Evolutionary conservation across 2,888 invertebrate species (phyloP).

Genomic region (Tholera decimalis): DNA sequence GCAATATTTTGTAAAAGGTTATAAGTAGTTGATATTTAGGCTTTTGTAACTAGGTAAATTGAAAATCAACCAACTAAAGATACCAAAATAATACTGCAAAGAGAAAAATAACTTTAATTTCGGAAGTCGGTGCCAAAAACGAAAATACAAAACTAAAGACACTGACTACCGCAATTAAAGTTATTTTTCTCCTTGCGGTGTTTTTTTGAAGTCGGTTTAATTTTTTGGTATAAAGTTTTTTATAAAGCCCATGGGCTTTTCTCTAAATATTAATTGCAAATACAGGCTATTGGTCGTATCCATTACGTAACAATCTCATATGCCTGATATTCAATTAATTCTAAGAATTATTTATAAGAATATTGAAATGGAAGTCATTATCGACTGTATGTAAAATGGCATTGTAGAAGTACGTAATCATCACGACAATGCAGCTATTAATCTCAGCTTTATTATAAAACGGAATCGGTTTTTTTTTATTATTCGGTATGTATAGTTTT

Average conservation of each 20-base stretch:
- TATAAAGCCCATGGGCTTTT: conserved; percentile 59
- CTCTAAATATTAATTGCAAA: conserved; percentile 70
- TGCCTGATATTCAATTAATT: conserved; percentile 24
- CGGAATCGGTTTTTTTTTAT: conserved; percentile 55
- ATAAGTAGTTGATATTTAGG: no score
- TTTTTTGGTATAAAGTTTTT: no score
- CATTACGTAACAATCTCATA: conserved; percentile 54
- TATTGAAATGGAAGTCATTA: conserved; percentile 51
- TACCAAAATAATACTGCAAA: no score
- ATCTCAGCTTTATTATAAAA: conserved; percentile 52
- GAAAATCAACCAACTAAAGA: no score
- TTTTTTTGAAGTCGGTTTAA: no score
- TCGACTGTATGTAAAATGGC: conserved; percentile 32
- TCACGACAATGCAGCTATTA: conserved; percentile 55
- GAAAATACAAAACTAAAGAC: no score
- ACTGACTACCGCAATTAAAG: no score
- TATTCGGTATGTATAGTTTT: conserved; percentile 46
- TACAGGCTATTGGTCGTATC: conserved; percentile 41
- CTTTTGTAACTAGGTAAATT: no score
- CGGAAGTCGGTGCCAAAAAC: no score
- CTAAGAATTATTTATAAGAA: conserved; percentile 39
- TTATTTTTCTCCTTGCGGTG: no score
- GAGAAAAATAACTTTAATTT: no score
- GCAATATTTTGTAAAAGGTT: no score
- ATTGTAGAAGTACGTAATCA: conserved; percentile 43